Conservation (phyloP, 1,140 invertebrate species). For the Oppia nitens region DNA sequence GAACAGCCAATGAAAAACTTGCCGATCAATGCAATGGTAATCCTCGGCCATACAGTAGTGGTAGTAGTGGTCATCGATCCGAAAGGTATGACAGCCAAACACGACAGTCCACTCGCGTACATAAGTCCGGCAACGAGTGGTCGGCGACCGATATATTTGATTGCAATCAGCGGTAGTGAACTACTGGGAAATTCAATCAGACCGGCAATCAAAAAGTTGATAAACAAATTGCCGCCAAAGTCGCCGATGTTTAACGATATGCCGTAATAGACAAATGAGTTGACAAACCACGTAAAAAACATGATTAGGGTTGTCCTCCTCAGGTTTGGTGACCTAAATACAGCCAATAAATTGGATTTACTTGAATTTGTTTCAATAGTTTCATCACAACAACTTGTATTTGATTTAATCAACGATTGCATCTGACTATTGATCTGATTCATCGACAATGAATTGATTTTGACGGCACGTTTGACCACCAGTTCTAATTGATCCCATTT, state of each 20-base stretch:
- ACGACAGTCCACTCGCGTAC: slow-evolving; percentile 5
- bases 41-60: too few relatives aligned
- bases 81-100: slow-evolving; percentile 4
- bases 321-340: neutral
- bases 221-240: slow-evolving; percentile 50
- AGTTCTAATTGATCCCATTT: slow-evolving; percentile 1
- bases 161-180: slow-evolving; percentile 38
- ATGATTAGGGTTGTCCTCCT: slow-evolving; percentile 14
- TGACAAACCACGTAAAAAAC: slow-evolving; percentile 38
- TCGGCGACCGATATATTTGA: slow-evolving; percentile 8
- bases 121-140: neutral
- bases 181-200: slow-evolving; percentile 60
- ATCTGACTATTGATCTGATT: neutral
- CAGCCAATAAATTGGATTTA: neutral
- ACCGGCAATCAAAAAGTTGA: slow-evolving; percentile 57
- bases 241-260: slow-evolving; percentile 58
- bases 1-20: slow-evolving; percentile 67
- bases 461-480: slow-evolving; percentile 8
- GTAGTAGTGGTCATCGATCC: neutral
- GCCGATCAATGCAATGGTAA: slow-evolving; percentile 51
- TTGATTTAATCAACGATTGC: neutral
- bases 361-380: neutral
- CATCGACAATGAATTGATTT: slow-evolving; percentile 4
- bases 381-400: neutral
- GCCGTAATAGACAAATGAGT: slow-evolving; percentile 61